Evolutionary conservation across 2,888 invertebrate genomes (phyloP).

Genomic region (Lepidonotus clava): DNA sequence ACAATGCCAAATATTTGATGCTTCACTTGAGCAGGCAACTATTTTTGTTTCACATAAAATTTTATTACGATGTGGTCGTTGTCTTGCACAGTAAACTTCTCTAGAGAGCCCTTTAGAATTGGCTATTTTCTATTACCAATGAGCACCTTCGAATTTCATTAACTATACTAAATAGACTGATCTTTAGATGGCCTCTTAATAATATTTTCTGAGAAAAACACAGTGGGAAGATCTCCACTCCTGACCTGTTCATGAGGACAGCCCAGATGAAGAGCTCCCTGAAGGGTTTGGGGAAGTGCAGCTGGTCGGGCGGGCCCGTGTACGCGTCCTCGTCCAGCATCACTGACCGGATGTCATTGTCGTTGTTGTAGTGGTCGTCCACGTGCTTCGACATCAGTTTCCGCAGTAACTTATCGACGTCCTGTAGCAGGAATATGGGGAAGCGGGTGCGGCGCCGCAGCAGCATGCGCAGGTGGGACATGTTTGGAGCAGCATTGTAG

Average conservation of each 20-base stretch:
- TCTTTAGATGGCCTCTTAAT: too few relatives aligned
- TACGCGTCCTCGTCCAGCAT: conserved; percentile 50
- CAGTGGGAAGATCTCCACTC: background rate
- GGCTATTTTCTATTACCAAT: too few relatives aligned
- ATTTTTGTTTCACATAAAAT: too few relatives aligned
- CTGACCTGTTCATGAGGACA: conserved; percentile 73
- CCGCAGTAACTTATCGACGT: conserved; percentile 63
- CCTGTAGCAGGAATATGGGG: conserved; percentile 45
- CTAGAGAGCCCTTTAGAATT: too few relatives aligned
- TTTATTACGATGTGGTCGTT: too few relatives aligned
- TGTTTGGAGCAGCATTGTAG: conserved; percentile 72
- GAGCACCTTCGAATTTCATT: too few relatives aligned
- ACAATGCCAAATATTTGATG: too few relatives aligned
- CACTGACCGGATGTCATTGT: conserved; percentile 29
- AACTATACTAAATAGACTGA: too few relatives aligned
- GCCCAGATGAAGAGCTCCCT: conserved; percentile 77
- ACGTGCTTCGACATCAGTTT: conserved; percentile 69
- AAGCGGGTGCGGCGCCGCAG: conserved; percentile 27
- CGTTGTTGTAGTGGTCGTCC: conserved; percentile 52
- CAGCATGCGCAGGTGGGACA: conserved; percentile 66
- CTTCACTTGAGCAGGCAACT: too few relatives aligned
- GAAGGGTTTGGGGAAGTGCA: conserved; percentile 70
- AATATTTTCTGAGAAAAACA: too few relatives aligned
- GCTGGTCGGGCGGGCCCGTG: background rate
- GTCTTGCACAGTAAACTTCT: too few relatives aligned